Conservation (phyloP, 2,888 invertebrate genomes). For the Thera britannica region DNA sequence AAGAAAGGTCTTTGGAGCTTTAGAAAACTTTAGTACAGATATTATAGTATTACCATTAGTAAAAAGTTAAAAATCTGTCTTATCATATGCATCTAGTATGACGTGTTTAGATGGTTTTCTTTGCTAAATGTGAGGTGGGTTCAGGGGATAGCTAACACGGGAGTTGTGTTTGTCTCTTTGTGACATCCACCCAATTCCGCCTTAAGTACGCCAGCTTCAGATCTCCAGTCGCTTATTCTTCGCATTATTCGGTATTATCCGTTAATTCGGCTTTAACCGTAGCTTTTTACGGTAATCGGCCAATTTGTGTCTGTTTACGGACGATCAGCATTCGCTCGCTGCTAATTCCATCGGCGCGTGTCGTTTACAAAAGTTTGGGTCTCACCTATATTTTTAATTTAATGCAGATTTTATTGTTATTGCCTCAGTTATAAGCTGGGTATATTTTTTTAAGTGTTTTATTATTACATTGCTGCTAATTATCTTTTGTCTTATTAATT, state of each 20-base stretch:
- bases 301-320: conserved; percentile 52
- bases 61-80: too few species aligned
- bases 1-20: too few species aligned
- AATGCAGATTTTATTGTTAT: conserved; percentile 26
- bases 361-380: conserved; percentile 16
- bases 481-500: too few species aligned
- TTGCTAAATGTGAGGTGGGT: too few species aligned
- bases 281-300: conserved; percentile 52
- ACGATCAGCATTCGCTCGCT: conserved; percentile 46
- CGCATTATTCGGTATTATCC: conserved; percentile 50
- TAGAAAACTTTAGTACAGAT: too few species aligned
- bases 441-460: too few species aligned
- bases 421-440: background rate
- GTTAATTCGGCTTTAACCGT: conserved; percentile 53
- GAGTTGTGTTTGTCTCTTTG: background rate
- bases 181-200: conserved; percentile 8
- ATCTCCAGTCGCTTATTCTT: conserved; percentile 38
- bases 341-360: conserved; percentile 40
- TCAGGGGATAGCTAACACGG: too few species aligned
- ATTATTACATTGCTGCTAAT: too few species aligned
- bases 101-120: too few species aligned
- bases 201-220: conserved; percentile 19
- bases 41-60: too few species aligned
- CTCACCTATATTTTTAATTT: conserved; percentile 21
- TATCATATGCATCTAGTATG: too few species aligned